phyloP scores from a whole-genome alignment of 2,888 invertebrate species.

The Hirtodrosophila histrioides region DNA sequence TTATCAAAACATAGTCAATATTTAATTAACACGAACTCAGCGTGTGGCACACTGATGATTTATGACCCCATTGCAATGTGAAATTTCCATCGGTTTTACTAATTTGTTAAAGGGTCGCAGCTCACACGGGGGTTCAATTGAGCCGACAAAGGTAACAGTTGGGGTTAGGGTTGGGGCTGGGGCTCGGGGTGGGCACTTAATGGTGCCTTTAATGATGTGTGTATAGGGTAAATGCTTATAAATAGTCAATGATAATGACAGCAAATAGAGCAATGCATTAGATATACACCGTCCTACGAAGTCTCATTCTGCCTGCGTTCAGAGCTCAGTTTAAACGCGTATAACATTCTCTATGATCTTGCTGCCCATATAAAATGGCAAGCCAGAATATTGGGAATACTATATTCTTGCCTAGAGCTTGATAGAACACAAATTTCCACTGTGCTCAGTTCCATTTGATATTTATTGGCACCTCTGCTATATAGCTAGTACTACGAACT shows the following conservation, averaged over 20 bases:
- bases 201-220: constrained; percentile 58
- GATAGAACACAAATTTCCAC: no score
- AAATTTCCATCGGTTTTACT: constrained; percentile 27
- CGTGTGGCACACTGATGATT: constrained; percentile 65
- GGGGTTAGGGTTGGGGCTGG: background rate
- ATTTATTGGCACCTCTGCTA: no score
- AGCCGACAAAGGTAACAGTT: constrained; percentile 51
- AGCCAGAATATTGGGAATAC: no score
- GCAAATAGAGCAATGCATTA: constrained; percentile 32
- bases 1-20: constrained; percentile 80
- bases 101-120: constrained; percentile 44
- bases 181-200: constrained; percentile 19
- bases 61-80: constrained; percentile 53
- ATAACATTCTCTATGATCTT: no score
- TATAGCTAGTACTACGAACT: no score
- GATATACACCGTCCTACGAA: constrained; percentile 7
- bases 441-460: no score
- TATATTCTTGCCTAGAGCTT: no score
- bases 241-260: constrained; percentile 41
- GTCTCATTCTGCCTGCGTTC: background rate
- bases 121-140: constrained; percentile 31
- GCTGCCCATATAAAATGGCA: no score
- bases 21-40: constrained; percentile 80
- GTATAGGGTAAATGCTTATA: constrained; percentile 26
- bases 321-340: no score